A percentile compares a stretch with the other conserved stretches of the same genome.
Conservation (phyloP, 2,113 vertebrate genomes). For the Poeciliopsis turrubarensis region DNA sequence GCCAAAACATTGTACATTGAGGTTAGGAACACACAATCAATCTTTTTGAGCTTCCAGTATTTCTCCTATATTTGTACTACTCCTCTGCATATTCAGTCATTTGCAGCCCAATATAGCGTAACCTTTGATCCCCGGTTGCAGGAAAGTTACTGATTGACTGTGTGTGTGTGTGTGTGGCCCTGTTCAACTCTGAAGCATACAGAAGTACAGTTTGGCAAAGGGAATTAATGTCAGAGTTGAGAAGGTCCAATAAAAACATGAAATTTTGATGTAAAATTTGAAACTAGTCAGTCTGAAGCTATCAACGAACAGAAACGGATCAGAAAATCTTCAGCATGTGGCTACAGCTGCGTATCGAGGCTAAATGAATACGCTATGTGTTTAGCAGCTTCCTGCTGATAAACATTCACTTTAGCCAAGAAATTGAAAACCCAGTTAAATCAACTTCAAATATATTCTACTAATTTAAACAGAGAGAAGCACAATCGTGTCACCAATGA, state of each 20-base stretch:
- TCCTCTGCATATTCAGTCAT: neutral
- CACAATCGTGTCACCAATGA: neutral
- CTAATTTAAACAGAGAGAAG: neutral
- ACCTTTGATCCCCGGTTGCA: slow-evolving; percentile 58
- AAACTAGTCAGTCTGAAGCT: neutral
- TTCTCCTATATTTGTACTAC: slow-evolving; percentile 20
- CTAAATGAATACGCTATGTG: no score
- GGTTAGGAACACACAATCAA: neutral
- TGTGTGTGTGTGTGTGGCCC: slow-evolving; percentile 25
- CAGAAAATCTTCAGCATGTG: neutral
- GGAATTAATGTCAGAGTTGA: neutral
- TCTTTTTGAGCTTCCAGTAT: neutral
- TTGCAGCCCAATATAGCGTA: slow-evolving; percentile 2
- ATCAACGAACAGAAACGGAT: neutral
- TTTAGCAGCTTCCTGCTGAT: neutral
- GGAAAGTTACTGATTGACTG: slow-evolving; percentile 70
- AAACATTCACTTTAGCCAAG: neutral
- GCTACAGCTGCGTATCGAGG: neutral
- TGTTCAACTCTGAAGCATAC: slow-evolving; percentile 38
- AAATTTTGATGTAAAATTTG: neutral
- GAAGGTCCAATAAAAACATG: neutral
- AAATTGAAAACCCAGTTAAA: neutral
- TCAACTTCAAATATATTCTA: neutral
- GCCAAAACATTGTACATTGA: neutral
- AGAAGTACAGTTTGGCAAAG: neutral